phyloP scores from a whole-genome alignment of 2,888 invertebrate genomes.

The Terebella lapidaria region DNA sequence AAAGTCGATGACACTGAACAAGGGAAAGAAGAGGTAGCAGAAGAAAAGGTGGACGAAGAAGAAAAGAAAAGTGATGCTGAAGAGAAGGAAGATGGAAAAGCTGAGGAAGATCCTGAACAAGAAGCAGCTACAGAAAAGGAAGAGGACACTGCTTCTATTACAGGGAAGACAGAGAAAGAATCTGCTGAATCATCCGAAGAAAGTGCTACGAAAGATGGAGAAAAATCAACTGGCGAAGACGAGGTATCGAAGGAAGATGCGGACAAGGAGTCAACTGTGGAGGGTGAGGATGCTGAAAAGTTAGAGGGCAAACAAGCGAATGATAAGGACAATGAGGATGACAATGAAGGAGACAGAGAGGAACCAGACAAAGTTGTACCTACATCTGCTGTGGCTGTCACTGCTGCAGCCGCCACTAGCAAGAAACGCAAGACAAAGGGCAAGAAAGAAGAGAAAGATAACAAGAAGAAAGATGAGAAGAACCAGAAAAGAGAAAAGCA shows the following conservation, averaged over 20 bases:
- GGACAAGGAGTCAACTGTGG: background rate
- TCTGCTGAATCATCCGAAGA: background rate
- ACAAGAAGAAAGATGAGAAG: background rate
- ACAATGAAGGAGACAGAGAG: background rate
- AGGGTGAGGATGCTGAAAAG: background rate
- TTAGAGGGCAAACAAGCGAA: background rate
- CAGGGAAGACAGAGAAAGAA: background rate
- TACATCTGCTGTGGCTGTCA: background rate
- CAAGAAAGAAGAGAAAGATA: background rate
- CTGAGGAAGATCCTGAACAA: background rate
- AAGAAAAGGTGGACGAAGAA: slow-evolving; percentile 4
- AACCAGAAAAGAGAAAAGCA: no score
- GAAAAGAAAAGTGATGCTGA: background rate
- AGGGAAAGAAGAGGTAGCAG: background rate
- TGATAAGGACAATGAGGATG: slow-evolving; percentile 4
- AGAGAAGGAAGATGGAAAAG: background rate
- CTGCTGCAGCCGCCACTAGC: no score
- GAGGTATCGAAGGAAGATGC: background rate
- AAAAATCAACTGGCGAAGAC: background rate
- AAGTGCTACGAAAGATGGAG: background rate
- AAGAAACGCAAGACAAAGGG: background rate
- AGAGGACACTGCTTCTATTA: background rate
- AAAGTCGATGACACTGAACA: no score
- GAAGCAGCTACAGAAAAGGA: background rate
- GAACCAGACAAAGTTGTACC: background rate